Percentiles rank a stretch among this genome's conserved stretches.
phyloP scores from a whole-genome alignment of 2,113 vertebrate genomes.

The Suncus etruscus region DNA sequence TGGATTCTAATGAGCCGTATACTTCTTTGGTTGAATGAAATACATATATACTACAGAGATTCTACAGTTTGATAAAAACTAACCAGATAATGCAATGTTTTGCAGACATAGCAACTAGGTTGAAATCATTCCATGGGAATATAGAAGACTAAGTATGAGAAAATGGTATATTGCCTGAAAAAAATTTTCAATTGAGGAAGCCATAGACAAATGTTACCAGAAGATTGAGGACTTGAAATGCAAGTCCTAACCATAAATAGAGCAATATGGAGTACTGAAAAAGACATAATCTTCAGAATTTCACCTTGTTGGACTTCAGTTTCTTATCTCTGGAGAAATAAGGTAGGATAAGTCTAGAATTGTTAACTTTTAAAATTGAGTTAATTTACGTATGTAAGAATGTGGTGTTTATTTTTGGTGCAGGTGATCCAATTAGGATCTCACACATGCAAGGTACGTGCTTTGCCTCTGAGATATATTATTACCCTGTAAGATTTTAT shows the following conservation, averaged over 20 bases:
- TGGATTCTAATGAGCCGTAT: conserved; percentile 60
- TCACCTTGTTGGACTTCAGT: neutral
- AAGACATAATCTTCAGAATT: neutral
- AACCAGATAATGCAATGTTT: conserved; percentile 54
- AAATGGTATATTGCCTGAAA: conserved; percentile 49
- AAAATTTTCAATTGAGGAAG: conserved; percentile 25
- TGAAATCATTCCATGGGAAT: conserved; percentile 68
- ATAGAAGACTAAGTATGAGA: conserved; percentile 65
- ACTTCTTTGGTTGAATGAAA: conserved; percentile 67
- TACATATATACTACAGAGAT: conserved; percentile 68
- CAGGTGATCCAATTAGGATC: no score
- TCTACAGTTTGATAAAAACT: conserved; percentile 62
- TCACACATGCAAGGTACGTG: no score
- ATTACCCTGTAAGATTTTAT: no score
- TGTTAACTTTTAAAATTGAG: neutral
- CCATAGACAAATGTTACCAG: conserved; percentile 9
- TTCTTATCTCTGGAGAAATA: conserved; percentile 33
- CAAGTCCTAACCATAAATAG: neutral
- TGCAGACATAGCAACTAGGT: conserved; percentile 59
- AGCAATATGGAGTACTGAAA: neutral
- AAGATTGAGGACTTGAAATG: neutral
- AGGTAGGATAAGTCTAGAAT: neutral
- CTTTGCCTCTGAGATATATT: no score
- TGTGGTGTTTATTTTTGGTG: no score
- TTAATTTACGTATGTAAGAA: neutral